Evolutionary conservation across 2,797 vertebrate species (phyloP), one percentile per base, ranked within the genome.

Genomic region (Aeoliscus strigatus): DNA sequence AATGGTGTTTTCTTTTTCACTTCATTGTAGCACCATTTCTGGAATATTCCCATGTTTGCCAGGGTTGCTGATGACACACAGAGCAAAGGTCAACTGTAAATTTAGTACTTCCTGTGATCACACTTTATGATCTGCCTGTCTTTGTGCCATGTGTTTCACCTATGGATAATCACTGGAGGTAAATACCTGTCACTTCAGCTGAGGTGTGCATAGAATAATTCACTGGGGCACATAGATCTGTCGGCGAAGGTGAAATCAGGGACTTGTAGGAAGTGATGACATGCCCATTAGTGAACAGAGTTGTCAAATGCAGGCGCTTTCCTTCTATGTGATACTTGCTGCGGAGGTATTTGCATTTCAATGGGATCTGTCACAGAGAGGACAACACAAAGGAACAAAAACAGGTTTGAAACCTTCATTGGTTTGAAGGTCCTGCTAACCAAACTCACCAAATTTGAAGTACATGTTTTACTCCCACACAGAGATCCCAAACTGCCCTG

Each of bases 111-210:
- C 46, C 50, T 59, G 39, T 62, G 60, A 50, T 68, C 72, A 74
- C 41, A 17, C 54, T 76, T 65, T 65, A 59, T 73, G 69, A 62
- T 68, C 52, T 48, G 15, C 77, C 54, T 83, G 70, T 68, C 53
- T 70, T 54, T 76, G 84, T 87, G 80, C 79, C 80, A 78, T 70
- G 39, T 60, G 77, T 76, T 75, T 73, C 44, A 69, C 74, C 39
- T 56, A 29, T 77, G 55, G 31, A 57, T 74, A 51, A 61, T 66
- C 43, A 54, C 47, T 38, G 40, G 59, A 35, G 29, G 35, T 51
- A 62, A 45, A 66, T 61, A 52, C 40, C 35, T 41, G 34, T 68
- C 26, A 77, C 44, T 66, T 64, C 25, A 43, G 40, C 38, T 56
- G 11, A 30, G 32, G 31, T 47, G 14, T 47, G 28, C 4, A 23